A percentile compares a stretch with the other conserved stretches of the same genome.
phyloP scores from a whole-genome alignment of 2,113 vertebrate genomes.

The Corythaixoides concolor region DNA sequence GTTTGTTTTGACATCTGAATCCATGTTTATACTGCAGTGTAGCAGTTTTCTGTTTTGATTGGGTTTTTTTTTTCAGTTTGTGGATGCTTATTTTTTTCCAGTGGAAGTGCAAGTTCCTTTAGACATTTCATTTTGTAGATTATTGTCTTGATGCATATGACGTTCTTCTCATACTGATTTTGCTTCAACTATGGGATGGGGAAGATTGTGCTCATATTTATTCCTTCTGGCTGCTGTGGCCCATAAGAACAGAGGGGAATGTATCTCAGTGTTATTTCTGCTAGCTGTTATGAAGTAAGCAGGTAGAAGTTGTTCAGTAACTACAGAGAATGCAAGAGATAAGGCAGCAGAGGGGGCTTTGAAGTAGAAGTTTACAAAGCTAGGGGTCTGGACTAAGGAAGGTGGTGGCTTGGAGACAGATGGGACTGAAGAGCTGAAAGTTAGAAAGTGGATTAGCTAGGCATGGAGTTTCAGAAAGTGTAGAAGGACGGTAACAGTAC shows the following conservation, averaged over 20 bases:
- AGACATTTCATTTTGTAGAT: background rate
- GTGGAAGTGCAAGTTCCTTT: background rate
- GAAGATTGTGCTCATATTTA: background rate
- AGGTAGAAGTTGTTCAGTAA: background rate
- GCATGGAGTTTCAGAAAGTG: background rate
- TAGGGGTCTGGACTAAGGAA: background rate
- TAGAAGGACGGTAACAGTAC: background rate
- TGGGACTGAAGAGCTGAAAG: background rate
- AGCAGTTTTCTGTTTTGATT: background rate
- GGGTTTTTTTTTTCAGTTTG: background rate
- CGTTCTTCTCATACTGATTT: background rate
- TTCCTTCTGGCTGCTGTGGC: background rate
- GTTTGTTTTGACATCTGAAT: background rate
- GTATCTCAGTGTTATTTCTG: background rate
- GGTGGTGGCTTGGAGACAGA: background rate
- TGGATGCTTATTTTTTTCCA: background rate
- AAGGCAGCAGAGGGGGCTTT: background rate
- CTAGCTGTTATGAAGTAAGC: background rate
- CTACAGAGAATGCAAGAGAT: background rate
- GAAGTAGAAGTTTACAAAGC: background rate
- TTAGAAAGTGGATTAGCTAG: background rate
- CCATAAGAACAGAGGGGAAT: background rate
- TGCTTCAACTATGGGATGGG: background rate
- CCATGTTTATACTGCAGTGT: background rate
- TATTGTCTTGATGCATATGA: background rate